These are phyloP conservation scores for Montipora capitata DNA, from an alignment of 92 coral and sea anemone species.

Conservation along the genomic window DNA sequence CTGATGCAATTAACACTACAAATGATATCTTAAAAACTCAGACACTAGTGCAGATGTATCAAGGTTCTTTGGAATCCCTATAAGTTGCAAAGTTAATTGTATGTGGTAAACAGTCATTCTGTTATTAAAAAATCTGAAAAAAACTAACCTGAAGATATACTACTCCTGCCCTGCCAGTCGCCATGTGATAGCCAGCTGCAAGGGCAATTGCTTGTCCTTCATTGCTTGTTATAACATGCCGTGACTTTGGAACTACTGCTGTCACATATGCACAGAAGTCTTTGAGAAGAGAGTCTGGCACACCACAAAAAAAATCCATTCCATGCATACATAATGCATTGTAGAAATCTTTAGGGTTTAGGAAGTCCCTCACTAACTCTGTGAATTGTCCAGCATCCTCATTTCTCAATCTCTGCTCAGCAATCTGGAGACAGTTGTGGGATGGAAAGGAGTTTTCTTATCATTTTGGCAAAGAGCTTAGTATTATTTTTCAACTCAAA, in stretches of 20 bases:
- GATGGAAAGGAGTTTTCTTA: not conserved
- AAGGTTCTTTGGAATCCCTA: no score
- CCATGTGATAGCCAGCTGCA: constrained; percentile 98
- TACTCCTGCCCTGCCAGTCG: constrained; percentile 94
- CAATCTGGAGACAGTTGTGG: constrained; percentile 59
- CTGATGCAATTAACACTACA: no score
- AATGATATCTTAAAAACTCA: no score
- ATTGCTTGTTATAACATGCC: constrained; percentile 93
- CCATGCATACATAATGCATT: constrained; percentile 89
- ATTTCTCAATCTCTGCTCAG: constrained; percentile 92
- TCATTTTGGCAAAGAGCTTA: not conserved
- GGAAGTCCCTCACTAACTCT: constrained; percentile 96
- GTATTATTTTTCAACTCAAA: no score
- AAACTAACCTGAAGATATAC: constrained; percentile 91
- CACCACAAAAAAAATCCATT: constrained; percentile 99
- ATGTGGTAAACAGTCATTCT: not conserved
- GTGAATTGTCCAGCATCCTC: constrained; percentile 97
- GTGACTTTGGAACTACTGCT: constrained; percentile 79
- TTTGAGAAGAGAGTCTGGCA: constrained; percentile 96
- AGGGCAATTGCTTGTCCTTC: constrained; percentile 96
- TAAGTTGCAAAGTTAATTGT: no score
- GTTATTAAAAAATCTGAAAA: not conserved
- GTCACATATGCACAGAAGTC: constrained; percentile 99
- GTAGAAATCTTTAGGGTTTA: constrained; percentile 96
- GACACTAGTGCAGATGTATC: no score